These are phyloP conservation scores for Zygogramma bicolorata DNA, from an alignment of 2,888 invertebrate species.

Conservation along the genomic window DNA sequence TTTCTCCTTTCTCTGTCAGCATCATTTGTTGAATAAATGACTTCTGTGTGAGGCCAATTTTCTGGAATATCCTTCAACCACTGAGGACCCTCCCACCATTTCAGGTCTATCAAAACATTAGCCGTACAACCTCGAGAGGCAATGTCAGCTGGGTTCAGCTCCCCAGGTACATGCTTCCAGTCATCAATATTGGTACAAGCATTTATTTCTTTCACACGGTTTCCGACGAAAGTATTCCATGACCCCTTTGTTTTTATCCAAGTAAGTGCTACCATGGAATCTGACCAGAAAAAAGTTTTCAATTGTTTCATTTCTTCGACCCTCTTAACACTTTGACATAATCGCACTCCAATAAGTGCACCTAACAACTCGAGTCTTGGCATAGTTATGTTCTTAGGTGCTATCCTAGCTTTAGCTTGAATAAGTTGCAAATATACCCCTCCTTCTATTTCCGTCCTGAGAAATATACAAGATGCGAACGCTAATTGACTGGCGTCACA, in stretches of 20 bases:
- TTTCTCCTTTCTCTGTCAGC: not conserved
- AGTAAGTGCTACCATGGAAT: conserved; percentile 20
- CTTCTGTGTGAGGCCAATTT: no score
- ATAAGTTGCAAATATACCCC: conserved; percentile 18
- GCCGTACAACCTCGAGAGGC: conserved; percentile 22
- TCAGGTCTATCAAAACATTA: not conserved
- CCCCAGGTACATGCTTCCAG: conserved; percentile 27
- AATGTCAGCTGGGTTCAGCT: conserved; percentile 25
- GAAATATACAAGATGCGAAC: no score
- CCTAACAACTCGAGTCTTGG: conserved; percentile 58
- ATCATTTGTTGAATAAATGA: no score
- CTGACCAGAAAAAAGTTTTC: conserved; percentile 20
- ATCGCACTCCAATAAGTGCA: not conserved
- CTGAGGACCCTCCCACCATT: conserved; percentile 29
- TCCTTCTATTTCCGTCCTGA: not conserved
- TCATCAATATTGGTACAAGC: conserved; percentile 22
- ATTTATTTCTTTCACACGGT: conserved; percentile 21
- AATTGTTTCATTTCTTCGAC: conserved; percentile 2
- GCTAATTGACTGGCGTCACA: no score
- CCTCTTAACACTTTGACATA: not conserved
- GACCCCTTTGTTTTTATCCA: conserved; percentile 21
- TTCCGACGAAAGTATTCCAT: conserved; percentile 31
- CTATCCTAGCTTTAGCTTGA: conserved; percentile 52
- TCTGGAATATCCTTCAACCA: not conserved
- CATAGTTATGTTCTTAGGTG: conserved; percentile 47